Evolutionary conservation across 2,888 invertebrate species (phyloP), one percentile per base, ranked within the genome.

Genomic region (Nomada flava): DNA sequence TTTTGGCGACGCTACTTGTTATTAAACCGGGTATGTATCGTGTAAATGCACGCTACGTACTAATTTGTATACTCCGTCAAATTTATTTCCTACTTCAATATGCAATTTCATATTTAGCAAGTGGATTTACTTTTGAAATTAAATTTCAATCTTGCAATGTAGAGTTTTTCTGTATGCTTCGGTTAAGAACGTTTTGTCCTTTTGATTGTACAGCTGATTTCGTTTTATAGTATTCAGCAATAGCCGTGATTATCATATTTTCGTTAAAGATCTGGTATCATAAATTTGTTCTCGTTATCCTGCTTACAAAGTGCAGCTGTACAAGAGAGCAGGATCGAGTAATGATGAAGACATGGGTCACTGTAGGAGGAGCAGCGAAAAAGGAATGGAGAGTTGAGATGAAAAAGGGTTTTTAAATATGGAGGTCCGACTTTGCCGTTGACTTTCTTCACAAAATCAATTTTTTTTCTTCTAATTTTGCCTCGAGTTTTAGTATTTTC

Each of bases 281-380:
- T 93, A 93, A 93, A 93, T 93, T 93, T 93, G 92, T 93, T 93
- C 93, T 93, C 93, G 93, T 93, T 93, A 93, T 93, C 93, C 93
- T 93, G 92, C 93, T 93, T 92, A 91, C 91, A 90, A 91, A 89
- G 89, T 89, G 88, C 88, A 89, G 86, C 84, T 86, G 86, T 88
- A 87, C 85, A 88, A 85, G 80, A 74, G 81, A 86, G 89, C 79
- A 87, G 86, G 87, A 87, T 82, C 84, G 86, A 86, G 76, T 76
- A 87, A 86, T 82, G 84, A 73, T 59, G 78, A 86, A 84, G 79
- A 84, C 84, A 74, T 73, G 79, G 77, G 70, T 78, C 77, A 60
- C 76, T 68, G 80, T 57, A 59, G 76, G 79, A 76, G 67, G 79
- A 75, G 70, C 71, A 72, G 83, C 60, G 74, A 75, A 60, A 78